Conservation (phyloP, 2,113 vertebrate species). For the Tetrax tetrax region DNA sequence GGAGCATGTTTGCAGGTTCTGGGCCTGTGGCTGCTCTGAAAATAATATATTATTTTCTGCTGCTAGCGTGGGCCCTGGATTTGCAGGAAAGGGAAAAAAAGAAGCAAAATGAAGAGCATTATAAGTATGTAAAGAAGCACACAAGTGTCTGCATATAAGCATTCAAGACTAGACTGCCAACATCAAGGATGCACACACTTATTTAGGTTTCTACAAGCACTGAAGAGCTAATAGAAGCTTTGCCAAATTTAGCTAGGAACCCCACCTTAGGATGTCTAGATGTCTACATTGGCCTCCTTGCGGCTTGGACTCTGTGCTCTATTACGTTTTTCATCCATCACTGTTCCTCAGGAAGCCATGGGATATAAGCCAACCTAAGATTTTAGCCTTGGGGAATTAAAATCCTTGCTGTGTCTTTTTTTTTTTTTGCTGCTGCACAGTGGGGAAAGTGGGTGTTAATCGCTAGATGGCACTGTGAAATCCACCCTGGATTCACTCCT, state of each 20-base stretch:
- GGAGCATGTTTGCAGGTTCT: background rate
- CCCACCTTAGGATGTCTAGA: background rate
- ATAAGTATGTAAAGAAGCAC: background rate
- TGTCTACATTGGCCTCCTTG: background rate
- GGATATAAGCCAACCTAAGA: background rate
- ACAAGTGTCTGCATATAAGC: background rate
- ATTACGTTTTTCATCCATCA: background rate
- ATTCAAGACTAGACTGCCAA: background rate
- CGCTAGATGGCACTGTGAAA: constrained; percentile 10
- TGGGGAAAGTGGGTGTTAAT: background rate
- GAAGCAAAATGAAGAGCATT: no score
- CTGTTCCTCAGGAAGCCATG: background rate
- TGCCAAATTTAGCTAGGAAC: background rate
- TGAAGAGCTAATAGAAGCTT: background rate
- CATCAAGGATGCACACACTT: background rate
- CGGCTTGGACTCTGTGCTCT: background rate
- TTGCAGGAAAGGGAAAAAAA: background rate
- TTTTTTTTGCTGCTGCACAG: background rate
- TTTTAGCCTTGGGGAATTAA: background rate
- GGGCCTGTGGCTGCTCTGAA: background rate
- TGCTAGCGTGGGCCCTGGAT: background rate
- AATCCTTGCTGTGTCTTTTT: background rate
- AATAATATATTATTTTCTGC: background rate
- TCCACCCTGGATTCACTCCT: accelerated
- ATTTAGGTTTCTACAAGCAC: background rate